These are phyloP conservation scores for Allygus modestus DNA, from an alignment of 2,888 invertebrate genomes.

Conservation along the genomic window DNA sequence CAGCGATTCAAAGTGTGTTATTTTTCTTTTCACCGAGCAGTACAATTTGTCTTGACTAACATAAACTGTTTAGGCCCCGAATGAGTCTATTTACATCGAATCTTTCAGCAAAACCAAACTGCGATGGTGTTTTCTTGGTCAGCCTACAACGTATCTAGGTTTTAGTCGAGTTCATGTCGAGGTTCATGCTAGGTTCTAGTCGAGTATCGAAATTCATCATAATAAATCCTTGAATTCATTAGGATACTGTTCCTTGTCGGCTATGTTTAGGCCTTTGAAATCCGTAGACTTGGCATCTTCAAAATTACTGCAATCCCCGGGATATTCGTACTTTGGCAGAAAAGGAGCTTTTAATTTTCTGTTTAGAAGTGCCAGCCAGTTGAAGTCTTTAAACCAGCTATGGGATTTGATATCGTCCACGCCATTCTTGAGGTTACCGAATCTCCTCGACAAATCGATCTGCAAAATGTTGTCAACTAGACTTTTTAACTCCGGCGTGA, in stretches of 20 bases:
- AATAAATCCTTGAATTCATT: conserved; percentile 69
- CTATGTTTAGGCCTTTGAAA: conserved; percentile 76
- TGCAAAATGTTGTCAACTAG: conserved; percentile 91
- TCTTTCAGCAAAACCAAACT: too few relatives aligned
- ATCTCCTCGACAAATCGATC: conserved; percentile 87
- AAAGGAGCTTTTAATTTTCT: conserved; percentile 83
- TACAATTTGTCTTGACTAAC: too few relatives aligned
- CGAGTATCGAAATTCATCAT: too few relatives aligned
- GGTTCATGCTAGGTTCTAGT: too few relatives aligned
- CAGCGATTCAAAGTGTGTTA: too few relatives aligned
- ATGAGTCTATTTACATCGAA: too few relatives aligned
- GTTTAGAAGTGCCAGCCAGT: conserved; percentile 91
- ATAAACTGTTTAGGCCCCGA: too few relatives aligned
- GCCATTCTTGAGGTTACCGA: conserved; percentile 91
- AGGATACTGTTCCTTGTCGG: conserved; percentile 77
- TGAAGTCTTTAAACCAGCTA: conserved; percentile 89
- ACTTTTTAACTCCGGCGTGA: conserved; percentile 89
- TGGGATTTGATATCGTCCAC: conserved; percentile 93
- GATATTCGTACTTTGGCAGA: conserved; percentile 77
- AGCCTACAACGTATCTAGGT: too few relatives aligned
- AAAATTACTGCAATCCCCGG: conserved; percentile 86
- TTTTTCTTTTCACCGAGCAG: too few relatives aligned
- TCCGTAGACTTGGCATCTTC: conserved; percentile 77
- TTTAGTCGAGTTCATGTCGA: too few relatives aligned
- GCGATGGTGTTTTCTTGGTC: too few relatives aligned